Base-by-base conservation (phyloP, 2,113 vertebrate genomes). In the Campylorhamphus procurvoides region DNA sequence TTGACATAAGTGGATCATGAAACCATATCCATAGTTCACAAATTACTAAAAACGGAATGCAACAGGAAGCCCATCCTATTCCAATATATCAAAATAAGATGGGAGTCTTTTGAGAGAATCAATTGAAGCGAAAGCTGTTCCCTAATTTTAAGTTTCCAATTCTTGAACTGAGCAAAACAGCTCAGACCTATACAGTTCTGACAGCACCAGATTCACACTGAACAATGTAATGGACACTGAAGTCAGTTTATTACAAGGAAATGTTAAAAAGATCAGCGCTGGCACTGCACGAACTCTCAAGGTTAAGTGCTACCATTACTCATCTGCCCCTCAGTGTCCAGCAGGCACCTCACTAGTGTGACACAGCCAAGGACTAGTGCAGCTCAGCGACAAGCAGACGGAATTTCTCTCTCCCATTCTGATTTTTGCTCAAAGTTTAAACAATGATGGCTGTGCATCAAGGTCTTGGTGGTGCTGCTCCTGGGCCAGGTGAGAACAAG, bases 401-500 rank as follows among this genome's bases (percentile, higher is more conserved):
- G 39, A 66, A 71, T 6, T 25, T 25, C 79, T 63, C 77, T 39
- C 79, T 67, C 37, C 4, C 0, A 15, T 31, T 72, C 67, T n/a
- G 62, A 64, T 63, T 80, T 66, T 49, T 46, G 44, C n/a, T 33
- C 60, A 27, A 58, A 62, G 60, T 42, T n/a, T 17, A 42, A 62
- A 8, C 12, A 64, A 31, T 0, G n/a, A n/a, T 8, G 63, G 71
- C 29, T 10, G 9, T 2, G 2, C 60, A 33, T 14, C 60, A 29
- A 28, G 56, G 40, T 6, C 5, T 14, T 12, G 78, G n/a, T 9
- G 33, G 14, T 52, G 47, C 68, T 33, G 49, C 53, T 40, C 68
- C 58, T 44, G 3, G 50, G 76, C 39, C 12, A 53, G 28, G 17
- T 10, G 35, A 35, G 14, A 35, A 33, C 63, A 25, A 42, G 71